phyloP scores from a whole-genome alignment of 2,797 vertebrate genomes.

The Ceryle rudis region DNA sequence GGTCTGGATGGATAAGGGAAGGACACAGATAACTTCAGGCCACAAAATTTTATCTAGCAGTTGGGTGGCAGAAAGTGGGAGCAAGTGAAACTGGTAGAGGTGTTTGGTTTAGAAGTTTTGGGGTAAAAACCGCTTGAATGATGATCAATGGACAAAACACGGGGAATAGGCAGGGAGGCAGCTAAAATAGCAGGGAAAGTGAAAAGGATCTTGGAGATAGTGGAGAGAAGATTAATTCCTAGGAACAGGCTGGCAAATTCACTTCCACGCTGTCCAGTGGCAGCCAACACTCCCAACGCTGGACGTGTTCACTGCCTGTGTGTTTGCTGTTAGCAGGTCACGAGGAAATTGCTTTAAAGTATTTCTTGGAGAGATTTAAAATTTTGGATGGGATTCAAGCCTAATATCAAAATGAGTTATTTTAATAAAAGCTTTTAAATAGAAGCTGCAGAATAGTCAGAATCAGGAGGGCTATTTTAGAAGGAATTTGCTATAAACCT shows the following conservation, averaged over 20 bases:
- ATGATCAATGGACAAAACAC: not conserved
- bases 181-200: not conserved
- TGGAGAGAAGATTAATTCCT: not conserved
- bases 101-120: not conserved
- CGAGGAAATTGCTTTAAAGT: conserved; percentile 72
- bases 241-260: not conserved
- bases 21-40: not conserved
- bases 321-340: conserved; percentile 65
- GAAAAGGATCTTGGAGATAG: not conserved
- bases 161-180: not conserved
- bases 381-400: conserved; percentile 66
- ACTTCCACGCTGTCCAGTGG: not conserved
- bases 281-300: not conserved
- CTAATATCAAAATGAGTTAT: conserved; percentile 74
- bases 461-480: conserved; percentile 46
- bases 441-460: conserved; percentile 16
- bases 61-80: not conserved
- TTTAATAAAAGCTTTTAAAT: conserved; percentile 77
- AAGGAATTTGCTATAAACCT: conserved; percentile 68
- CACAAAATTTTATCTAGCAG: not conserved
- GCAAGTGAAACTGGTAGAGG: not conserved
- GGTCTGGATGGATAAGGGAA: not conserved
- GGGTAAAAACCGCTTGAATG: not conserved
- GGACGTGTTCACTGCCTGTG: conserved; percentile 51
- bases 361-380: conserved; percentile 66